Conservation (phyloP, 1,140 invertebrate species). For the Melanaphis sacchari region DNA sequence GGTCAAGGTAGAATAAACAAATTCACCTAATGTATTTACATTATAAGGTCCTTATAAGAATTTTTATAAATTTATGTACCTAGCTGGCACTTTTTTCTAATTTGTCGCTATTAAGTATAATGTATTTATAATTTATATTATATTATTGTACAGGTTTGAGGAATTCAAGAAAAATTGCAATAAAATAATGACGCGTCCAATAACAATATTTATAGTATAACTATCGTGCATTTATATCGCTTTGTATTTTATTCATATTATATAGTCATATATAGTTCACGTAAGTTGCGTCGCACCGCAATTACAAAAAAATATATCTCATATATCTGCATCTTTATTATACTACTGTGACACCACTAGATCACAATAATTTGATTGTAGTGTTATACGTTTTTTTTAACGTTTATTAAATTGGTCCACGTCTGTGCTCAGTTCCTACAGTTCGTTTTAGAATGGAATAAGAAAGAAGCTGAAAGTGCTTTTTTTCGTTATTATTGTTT, state of each 20-base stretch:
- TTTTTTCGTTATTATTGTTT: neutral
- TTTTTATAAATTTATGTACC: too few relatives aligned
- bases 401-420: neutral
- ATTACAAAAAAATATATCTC: too few relatives aligned
- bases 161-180: neutral
- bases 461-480: neutral
- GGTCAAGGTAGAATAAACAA: too few relatives aligned
- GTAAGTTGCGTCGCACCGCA: too few relatives aligned
- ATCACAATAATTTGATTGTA: too few relatives aligned
- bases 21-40: too few relatives aligned
- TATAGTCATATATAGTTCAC: neutral
- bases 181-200: neutral
- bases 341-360: too few relatives aligned
- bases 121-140: too few relatives aligned
- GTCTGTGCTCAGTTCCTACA: neutral
- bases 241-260: neutral
- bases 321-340: neutral
- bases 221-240: neutral
- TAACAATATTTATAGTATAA: neutral
- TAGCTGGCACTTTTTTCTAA: too few relatives aligned
- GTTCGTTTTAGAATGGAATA: neutral
- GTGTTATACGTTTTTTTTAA: neutral
- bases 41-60: too few relatives aligned
- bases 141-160: too few relatives aligned
- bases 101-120: too few relatives aligned